phyloP scores from a whole-genome alignment of 2,113 vertebrate genomes.

The Cinclus cinclus region DNA sequence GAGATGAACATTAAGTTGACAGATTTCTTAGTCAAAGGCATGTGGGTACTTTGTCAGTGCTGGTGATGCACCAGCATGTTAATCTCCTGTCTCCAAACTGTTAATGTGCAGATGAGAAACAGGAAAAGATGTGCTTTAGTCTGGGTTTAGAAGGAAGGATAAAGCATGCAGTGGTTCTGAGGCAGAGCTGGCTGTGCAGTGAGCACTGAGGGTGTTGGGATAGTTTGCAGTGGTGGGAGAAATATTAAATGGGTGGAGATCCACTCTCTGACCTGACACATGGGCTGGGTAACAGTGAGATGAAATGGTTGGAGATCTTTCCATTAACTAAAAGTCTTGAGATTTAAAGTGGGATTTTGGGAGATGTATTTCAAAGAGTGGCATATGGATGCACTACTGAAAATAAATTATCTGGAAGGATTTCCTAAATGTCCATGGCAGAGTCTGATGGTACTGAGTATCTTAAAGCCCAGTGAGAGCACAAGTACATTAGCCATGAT shows the following conservation, averaged over 20 bases:
- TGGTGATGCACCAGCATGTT: neutral
- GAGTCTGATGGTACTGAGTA: neutral
- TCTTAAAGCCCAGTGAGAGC: neutral
- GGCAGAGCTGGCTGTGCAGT: neutral
- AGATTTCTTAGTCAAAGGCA: constrained; percentile 4
- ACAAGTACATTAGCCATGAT: neutral
- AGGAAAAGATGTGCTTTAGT: neutral
- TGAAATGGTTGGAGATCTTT: neutral
- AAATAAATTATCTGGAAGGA: neutral
- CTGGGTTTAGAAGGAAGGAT: neutral
- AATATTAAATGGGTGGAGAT: neutral
- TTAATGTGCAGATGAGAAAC: neutral
- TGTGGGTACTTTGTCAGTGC: neutral
- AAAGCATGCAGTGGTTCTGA: neutral
- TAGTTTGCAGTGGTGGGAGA: neutral
- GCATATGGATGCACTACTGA: neutral
- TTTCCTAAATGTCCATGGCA: neutral
- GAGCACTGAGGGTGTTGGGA: neutral
- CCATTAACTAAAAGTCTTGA: neutral
- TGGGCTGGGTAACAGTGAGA: neutral
- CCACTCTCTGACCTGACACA: neutral
- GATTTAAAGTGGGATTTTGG: neutral
- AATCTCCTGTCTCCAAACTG: neutral
- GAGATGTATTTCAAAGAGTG: neutral
- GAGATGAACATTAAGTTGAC: constrained; percentile 25